These are phyloP conservation scores for Cyrtorhinus lividipennis DNA, from an alignment of 1,140 invertebrate species.

Conservation along the genomic window DNA sequence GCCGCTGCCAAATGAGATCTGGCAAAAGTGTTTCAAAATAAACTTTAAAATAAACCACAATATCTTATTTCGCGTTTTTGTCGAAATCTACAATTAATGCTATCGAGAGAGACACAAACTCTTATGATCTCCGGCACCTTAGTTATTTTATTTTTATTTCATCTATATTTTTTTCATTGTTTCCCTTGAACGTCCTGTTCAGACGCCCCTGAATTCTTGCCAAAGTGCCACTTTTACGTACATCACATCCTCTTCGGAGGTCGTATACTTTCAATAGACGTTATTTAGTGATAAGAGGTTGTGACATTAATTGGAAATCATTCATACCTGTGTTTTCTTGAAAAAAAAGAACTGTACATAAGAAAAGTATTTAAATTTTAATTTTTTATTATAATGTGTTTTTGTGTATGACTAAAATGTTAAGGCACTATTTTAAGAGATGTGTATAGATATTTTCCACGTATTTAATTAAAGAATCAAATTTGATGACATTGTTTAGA, in stretches of 20 bases:
- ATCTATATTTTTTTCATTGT: neutral
- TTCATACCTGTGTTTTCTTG: neutral
- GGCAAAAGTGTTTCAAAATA: neutral
- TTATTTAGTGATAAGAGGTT: neutral
- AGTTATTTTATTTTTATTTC: neutral
- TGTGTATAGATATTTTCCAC: no score
- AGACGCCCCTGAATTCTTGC: conserved; percentile 12
- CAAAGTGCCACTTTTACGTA: conserved; percentile 10
- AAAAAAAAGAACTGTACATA: neutral
- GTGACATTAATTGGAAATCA: no score
- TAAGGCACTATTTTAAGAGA: no score
- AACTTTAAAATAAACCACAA: neutral
- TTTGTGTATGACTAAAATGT: neutral
- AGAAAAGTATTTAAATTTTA: neutral
- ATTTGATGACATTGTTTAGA: no score
- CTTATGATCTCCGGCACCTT: neutral
- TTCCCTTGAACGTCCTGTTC: neutral
- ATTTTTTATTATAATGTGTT: neutral
- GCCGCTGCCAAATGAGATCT: conserved; percentile 6
- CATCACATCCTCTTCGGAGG: neutral
- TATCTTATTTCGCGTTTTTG: neutral
- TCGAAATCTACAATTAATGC: neutral
- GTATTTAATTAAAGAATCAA: no score
- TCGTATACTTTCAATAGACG: neutral
- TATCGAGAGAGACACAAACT: neutral